Evolutionary conservation across 2,888 invertebrate genomes (phyloP).

Genomic region (Strigamia maritima): DNA sequence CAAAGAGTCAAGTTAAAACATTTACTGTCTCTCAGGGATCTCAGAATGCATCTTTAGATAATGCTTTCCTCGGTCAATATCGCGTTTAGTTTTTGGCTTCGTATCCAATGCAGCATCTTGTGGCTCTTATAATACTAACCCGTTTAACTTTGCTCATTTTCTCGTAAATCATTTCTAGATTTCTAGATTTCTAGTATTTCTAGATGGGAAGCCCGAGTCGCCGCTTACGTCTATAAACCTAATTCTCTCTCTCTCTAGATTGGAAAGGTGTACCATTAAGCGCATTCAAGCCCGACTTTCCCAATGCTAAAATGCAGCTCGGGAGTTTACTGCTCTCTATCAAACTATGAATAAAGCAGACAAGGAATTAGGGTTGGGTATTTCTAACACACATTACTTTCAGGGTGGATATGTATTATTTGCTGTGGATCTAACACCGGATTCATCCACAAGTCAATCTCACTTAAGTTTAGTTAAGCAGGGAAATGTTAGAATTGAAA

Average conservation of each 20-base stretch:
- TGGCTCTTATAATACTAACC: not conserved
- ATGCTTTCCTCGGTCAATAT: not conserved
- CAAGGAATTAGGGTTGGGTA: not conserved
- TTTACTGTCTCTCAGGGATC: not conserved
- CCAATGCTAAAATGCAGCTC: not conserved
- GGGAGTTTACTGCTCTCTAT: not conserved
- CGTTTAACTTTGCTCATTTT: not conserved
- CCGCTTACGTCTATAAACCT: too few relatives aligned
- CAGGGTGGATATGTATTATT: not conserved
- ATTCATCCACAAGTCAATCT: not conserved
- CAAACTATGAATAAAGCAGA: not conserved
- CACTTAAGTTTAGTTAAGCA: not conserved
- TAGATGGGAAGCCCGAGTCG: too few relatives aligned
- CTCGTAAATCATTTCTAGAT: too few relatives aligned
- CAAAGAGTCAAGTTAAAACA: not conserved
- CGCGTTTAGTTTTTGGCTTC: not conserved
- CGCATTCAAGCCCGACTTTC: not conserved
- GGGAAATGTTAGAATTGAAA: not conserved
- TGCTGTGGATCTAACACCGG: not conserved
- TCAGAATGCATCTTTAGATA: not conserved
- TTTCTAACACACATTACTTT: not conserved
- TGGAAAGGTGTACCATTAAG: not conserved
- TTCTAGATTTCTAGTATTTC: not conserved
- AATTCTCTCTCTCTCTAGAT: too few relatives aligned
- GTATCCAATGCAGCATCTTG: not conserved